A percentile compares a stretch with the other conserved stretches of the same genome.
Evolutionary conservation across 1,140 invertebrate genomes (phyloP).

Genomic region (Himalopsyche phryganea): DNA sequence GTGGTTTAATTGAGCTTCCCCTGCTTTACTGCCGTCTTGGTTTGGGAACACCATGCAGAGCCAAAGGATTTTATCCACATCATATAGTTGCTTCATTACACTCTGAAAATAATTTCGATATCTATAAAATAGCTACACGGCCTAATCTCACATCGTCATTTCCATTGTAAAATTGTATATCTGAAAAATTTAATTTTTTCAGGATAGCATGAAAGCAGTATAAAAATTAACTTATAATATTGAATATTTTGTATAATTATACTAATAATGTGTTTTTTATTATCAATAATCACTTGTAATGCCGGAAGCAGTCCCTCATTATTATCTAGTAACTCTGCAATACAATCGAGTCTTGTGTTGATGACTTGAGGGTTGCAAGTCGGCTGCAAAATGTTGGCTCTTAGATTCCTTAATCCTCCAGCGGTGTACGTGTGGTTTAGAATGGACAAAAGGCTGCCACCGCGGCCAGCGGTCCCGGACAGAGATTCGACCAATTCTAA

Average conservation of each 20-base stretch:
- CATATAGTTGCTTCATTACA: conserved; percentile 46
- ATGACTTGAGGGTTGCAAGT: conserved; percentile 64
- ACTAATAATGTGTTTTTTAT: too few species aligned
- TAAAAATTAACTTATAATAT: too few species aligned
- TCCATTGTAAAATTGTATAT: too few species aligned
- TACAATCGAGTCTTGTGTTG: conserved; percentile 63
- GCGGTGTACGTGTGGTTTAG: conserved; percentile 76
- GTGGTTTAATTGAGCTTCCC: conserved; percentile 77
- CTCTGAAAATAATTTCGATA: conserved; percentile 39
- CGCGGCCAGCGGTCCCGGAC: conserved; percentile 41
- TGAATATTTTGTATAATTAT: too few species aligned
- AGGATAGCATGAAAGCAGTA: too few species aligned
- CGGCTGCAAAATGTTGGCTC: conserved; percentile 82
- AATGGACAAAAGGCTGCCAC: conserved; percentile 65
- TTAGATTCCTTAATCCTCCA: conserved; percentile 70
- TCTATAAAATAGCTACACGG: too few species aligned
- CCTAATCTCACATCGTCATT: too few species aligned
- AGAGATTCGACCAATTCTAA: conserved; percentile 67
- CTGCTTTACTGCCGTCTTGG: conserved; percentile 56
- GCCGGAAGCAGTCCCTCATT: conserved; percentile 56
- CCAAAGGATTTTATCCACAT: conserved; percentile 54
- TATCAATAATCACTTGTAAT: conserved; percentile 46
- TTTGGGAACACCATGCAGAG: conserved; percentile 53
- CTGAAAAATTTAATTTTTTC: too few species aligned
- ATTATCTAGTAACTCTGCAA: conserved; percentile 70